These are phyloP conservation scores for Noctua janthina DNA, from an alignment of 2,888 invertebrate species.

Conservation along the genomic window DNA sequence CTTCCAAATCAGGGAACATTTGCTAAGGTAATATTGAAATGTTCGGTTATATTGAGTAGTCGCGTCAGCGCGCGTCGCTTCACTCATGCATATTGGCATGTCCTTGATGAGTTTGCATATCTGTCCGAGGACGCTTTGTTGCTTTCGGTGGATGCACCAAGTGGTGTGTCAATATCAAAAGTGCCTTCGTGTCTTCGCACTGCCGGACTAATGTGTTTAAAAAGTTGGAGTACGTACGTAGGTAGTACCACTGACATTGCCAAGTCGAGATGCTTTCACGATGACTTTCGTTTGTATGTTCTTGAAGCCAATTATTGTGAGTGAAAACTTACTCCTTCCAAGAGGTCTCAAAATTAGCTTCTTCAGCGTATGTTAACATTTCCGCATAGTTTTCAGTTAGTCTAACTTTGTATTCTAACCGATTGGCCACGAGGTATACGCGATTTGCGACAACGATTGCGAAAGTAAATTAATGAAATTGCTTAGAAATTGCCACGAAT, in stretches of 20 bases:
- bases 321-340: slow-evolving; percentile 11
- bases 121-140: slow-evolving; percentile 48
- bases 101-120: slow-evolving; percentile 64
- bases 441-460: background rate
- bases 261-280: slow-evolving; percentile 35
- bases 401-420: background rate
- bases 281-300: slow-evolving; percentile 36
- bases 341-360: slow-evolving; percentile 30
- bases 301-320: slow-evolving; percentile 38
- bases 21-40: slow-evolving; percentile 58
- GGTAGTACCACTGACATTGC: slow-evolving; percentile 20
- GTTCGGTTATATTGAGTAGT: slow-evolving; percentile 30
- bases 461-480: background rate
- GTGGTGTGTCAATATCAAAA: slow-evolving; percentile 75
- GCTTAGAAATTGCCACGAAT: background rate
- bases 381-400: slow-evolving; percentile 18
- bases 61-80: slow-evolving; percentile 49
- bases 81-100: slow-evolving; percentile 62
- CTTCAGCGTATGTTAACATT: slow-evolving; percentile 12
- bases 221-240: slow-evolving; percentile 30
- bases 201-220: slow-evolving; percentile 56
- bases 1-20: slow-evolving; percentile 25
- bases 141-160: slow-evolving; percentile 58
- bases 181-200: slow-evolving; percentile 52
- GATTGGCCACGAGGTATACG: background rate